phyloP scores from a whole-genome alignment of 2,113 vertebrate genomes.

The Vidua macroura region DNA sequence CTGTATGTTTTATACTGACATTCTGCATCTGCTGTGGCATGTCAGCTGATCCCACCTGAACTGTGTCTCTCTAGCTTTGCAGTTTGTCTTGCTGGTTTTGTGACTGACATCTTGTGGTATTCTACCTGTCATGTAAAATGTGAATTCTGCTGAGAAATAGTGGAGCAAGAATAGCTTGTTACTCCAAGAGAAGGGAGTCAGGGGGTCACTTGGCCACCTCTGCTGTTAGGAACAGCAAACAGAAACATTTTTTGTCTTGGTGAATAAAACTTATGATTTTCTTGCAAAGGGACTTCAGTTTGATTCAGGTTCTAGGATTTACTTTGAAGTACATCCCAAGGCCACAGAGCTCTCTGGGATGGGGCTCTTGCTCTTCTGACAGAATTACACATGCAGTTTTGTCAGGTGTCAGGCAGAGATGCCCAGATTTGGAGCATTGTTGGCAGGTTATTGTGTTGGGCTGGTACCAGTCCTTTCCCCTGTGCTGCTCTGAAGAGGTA shows the following conservation, averaged over 20 bases:
- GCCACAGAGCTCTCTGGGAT: neutral
- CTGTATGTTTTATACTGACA: neutral
- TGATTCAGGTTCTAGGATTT: neutral
- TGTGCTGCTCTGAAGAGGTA: neutral
- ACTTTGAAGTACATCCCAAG: neutral
- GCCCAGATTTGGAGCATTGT: neutral
- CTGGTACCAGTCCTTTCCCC: neutral
- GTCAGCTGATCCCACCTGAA: neutral
- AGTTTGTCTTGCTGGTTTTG: neutral
- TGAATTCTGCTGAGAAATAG: neutral
- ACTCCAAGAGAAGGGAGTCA: neutral
- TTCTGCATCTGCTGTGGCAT: neutral
- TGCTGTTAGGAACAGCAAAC: neutral
- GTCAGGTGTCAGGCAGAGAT: neutral
- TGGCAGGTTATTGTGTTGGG: neutral
- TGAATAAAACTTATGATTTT: neutral
- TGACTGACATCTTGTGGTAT: neutral
- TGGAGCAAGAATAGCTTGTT: neutral
- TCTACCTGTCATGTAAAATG: neutral
- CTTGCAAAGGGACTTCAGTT: neutral
- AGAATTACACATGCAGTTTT: neutral
- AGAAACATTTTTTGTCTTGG: neutral
- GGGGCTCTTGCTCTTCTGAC: neutral
- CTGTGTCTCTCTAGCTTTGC: neutral
- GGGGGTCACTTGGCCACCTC: neutral